Base-by-base conservation (phyloP, 2,888 invertebrate species). In the Penaeus monodon region DNA sequence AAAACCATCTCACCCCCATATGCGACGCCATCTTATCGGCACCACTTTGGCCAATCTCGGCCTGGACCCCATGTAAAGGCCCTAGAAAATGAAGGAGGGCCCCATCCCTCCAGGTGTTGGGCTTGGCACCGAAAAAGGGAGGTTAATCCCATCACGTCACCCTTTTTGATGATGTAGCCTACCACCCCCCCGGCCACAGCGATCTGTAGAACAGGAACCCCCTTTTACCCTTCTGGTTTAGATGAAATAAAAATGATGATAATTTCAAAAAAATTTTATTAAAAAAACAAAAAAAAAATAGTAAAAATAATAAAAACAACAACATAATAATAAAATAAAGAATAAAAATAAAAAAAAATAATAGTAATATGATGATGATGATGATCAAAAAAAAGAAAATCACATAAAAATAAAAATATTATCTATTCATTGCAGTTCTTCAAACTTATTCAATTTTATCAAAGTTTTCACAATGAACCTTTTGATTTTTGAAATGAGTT, bases 11-110 rank as follows among this genome's bases (percentile, higher is more conserved):
- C 93, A 99, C 98, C 92, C 99, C 99, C 91, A 99, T 96, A 91
- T 97, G 97, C 33, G 98, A 96, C 20, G 99, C 99, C 98, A 99
- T 98, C 93, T 97, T 97, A 92, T 99, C 99, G 0, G 98, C 96
- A 92, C 98, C 91, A 99, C 98, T 93, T 99, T 99, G 0, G 99
- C 98, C 88, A 99, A 92, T 99, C 99, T 90, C 99, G 94, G 0
- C 98, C 98, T 73, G 93, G 0, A 99, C 99, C 14, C 99, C 99
- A 92, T 98, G 93, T 99, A 99, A 1, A 99, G 94, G 8, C 99
- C 99, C 92, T 99, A 99, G 94, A 99, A 99, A 90, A 99, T 93
- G 91, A 97, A 94, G 91, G 93, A 20, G 98, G 93, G 0, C 97
- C 97, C 91, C 95, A 94, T 99, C 99, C 97, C 97, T 96, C 97